A percentile compares a stretch with the other conserved stretches of the same genome.
Conservation (phyloP, 2,888 invertebrate species). For the Phragmatobia fuliginosa region DNA sequence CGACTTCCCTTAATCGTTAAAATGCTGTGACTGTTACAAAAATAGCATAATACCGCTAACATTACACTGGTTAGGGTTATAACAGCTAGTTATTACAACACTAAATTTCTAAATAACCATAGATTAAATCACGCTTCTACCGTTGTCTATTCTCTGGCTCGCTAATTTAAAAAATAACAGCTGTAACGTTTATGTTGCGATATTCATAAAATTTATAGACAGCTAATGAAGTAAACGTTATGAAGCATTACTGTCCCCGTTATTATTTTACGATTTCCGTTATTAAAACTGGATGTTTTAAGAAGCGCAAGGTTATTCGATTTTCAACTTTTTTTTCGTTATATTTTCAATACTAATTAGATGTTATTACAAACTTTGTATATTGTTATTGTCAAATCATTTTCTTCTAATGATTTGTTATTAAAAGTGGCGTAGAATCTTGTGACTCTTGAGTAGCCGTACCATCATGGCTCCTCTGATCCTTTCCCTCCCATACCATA, state of each 20-base stretch:
- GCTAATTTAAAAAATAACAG: conserved; percentile 23
- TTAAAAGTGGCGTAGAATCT: not conserved
- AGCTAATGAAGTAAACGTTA: conserved; percentile 42
- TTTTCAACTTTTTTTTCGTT: conserved; percentile 3
- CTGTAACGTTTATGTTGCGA: conserved; percentile 19
- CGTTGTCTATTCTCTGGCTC: conserved; percentile 44
- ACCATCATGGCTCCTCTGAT: too few relatives aligned
- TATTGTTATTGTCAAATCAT: not conserved
- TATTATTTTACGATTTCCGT: conserved; percentile 41
- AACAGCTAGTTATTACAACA: conserved; percentile 69
- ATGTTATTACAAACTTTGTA: not conserved
- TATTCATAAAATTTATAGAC: conserved; percentile 34
- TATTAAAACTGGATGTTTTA: conserved; percentile 28
- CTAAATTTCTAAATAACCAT: conserved; percentile 62
- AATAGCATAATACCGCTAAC: conserved; percentile 61
- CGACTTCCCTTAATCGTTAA: conserved; percentile 73
- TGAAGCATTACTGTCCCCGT: conserved; percentile 34
- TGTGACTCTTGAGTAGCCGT: too few relatives aligned
- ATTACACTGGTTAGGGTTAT: conserved; percentile 64
- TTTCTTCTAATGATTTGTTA: not conserved
- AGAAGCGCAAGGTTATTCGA: conserved; percentile 16
- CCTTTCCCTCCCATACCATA: too few relatives aligned
- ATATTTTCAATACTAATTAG: not conserved
- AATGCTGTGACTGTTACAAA: conserved; percentile 62
- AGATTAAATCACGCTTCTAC: conserved; percentile 57